Evolutionary conservation across 1,140 invertebrate genomes (phyloP).

Genomic region (Himalopsyche phryganea): DNA sequence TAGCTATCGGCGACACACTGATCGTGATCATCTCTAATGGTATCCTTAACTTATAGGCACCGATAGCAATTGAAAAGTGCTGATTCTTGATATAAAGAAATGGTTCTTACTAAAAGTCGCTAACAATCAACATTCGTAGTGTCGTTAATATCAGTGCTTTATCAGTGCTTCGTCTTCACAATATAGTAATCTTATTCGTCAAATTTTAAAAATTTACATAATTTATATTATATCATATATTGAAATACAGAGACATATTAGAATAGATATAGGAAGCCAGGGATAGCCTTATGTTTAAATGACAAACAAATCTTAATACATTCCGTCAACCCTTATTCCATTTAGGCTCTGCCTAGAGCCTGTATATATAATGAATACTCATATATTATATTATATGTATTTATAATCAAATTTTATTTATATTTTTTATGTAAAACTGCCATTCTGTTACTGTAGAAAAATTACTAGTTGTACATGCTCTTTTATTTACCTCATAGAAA

Average conservation of each 20-base stretch:
- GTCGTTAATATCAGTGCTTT: neutral
- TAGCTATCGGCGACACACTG: too few species aligned
- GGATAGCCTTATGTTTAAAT: conserved; percentile 12
- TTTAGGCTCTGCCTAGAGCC: too few species aligned
- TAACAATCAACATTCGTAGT: neutral
- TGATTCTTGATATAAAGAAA: neutral
- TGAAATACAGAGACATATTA: neutral
- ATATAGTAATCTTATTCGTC: neutral
- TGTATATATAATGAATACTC: too few species aligned
- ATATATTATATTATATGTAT: too few species aligned
- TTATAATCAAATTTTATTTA: too few species aligned
- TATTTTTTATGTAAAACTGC: too few species aligned
- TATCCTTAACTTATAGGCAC: neutral
- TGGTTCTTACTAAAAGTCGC: neutral
- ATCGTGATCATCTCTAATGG: too few species aligned
- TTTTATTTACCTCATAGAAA: neutral
- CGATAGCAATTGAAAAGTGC: neutral
- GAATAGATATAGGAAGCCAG: conserved; percentile 9
- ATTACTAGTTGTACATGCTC: too few species aligned
- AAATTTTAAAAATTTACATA: neutral
- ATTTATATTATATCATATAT: conserved; percentile 1
- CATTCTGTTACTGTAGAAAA: too few species aligned
- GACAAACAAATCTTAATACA: conserved; percentile 4
- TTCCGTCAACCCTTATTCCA: conserved; percentile 2
- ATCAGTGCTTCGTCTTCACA: neutral